A percentile compares a stretch with the other conserved stretches of the same genome.
Conservation (phyloP, 2,797 vertebrate species). For the Alca torda region DNA sequence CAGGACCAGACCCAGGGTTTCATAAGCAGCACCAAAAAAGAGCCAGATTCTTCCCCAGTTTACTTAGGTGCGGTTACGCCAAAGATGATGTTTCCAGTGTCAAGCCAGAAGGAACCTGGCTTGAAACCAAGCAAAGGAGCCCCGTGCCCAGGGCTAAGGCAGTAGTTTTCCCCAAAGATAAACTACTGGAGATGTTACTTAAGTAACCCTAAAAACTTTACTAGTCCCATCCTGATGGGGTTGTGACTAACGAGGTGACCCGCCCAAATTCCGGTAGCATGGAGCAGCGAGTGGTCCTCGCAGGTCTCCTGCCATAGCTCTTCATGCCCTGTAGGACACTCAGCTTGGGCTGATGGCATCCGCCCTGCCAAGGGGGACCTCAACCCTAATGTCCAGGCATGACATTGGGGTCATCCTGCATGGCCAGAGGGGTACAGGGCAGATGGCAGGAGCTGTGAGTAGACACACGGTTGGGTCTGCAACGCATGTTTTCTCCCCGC, state of each 20-base stretch:
- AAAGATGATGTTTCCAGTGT: background rate
- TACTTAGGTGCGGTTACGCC: background rate
- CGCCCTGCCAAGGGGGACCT: background rate
- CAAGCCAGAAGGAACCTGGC: background rate
- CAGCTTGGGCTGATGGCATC: background rate
- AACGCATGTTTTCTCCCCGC: background rate
- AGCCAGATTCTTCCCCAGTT: background rate
- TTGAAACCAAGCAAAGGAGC: background rate
- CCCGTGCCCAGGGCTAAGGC: background rate
- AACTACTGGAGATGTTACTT: background rate
- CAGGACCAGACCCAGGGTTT: slow-evolving; percentile 40
- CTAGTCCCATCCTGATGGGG: background rate
- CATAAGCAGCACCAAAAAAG: background rate
- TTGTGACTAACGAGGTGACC: background rate
- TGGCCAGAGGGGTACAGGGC: accelerated
- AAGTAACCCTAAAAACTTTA: background rate
- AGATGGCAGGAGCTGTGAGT: background rate
- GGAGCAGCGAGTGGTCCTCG: accelerated
- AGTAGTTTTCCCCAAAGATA: background rate
- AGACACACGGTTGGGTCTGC: accelerated
- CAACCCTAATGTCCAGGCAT: background rate
- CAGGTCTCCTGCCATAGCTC: background rate
- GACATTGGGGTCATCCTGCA: background rate
- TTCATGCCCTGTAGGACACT: background rate
- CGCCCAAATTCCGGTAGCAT: accelerated